Percentiles rank a stretch among this genome's conserved stretches.
Conservation (phyloP, 2,797 vertebrate genomes). For the Mormyrops boulengeri region DNA sequence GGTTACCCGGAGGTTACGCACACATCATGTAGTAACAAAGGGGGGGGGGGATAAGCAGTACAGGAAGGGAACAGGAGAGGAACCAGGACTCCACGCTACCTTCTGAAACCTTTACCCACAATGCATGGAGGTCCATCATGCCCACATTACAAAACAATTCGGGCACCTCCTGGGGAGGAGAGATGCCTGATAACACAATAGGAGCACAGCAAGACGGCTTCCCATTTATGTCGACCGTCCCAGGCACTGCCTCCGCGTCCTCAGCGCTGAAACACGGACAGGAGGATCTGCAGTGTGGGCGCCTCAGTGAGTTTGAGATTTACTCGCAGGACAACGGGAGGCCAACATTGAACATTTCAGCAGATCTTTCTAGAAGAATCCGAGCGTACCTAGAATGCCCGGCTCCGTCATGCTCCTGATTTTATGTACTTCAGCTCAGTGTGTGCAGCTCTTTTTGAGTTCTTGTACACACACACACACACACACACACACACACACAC, state of each 20-base stretch:
- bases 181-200: background rate
- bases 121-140: background rate
- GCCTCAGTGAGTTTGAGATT: background rate
- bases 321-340: background rate
- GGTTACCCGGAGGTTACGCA: background rate
- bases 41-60: background rate
- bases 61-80: background rate
- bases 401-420: background rate
- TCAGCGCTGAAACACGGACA: background rate
- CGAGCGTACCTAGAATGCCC: background rate
- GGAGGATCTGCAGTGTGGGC: background rate
- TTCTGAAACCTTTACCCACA: background rate
- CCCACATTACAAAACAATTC: background rate
- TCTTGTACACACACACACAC: background rate
- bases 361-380: background rate
- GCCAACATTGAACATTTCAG: background rate
- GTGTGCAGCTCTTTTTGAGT: background rate
- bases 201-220: background rate
- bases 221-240: background rate
- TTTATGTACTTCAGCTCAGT: background rate
- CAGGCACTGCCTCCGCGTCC: background rate
- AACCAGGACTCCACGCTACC: background rate
- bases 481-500: background rate
- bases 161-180: background rate
- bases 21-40: background rate